Evolutionary conservation across 2,797 vertebrate species (phyloP), one percentile per base, ranked within the genome.

Genomic region (Tarsius wallacei): DNA sequence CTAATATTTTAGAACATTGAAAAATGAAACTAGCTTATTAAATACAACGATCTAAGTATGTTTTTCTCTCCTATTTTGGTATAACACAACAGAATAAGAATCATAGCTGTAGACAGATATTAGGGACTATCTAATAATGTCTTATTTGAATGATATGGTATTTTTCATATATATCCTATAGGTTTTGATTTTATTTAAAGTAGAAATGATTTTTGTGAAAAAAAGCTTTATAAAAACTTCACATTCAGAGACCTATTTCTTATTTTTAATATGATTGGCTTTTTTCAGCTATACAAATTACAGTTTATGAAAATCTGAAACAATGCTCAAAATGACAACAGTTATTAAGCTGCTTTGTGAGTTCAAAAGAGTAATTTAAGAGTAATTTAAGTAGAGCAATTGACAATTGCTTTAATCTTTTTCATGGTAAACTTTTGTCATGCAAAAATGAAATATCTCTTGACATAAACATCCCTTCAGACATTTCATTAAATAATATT

Each of bases 321-420:
- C 78, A 73, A 71, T 73, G 78, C 55, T 82, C 66, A 91, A 83
- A 83, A 78, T 82, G 77, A 91, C 42, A 82, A 90, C 64, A 49
- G 77, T 82, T 61, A 61, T 61, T 83, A 91, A 91, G 53, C 19
- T 70, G 9, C 55, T 80, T 71, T 59, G 63, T 59, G 33, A 26
- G 16, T 55, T 90, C 61, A 90, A 90, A 90, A 53, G 64, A 91
- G 64, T 13, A 82, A 82, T 82, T 91, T 91, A 70, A 82, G 53
- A 51, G n/a, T n/a, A n/a, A n/a, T n/a, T n/a, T n/a, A n/a, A n/a
- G 21, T 21, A 81, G 26, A 78, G 51, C 70, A 91, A 82, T 71
- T 91, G 77, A 59, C 77, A 82, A 61, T 77, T 12, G n/a, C n/a
- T n/a, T n/a, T n/a, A n/a, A n/a, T 28, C 53, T 49, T 91, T 82